phyloP scores from a whole-genome alignment of 2,888 invertebrate species.

The Branchipolynoe longqiensis region DNA sequence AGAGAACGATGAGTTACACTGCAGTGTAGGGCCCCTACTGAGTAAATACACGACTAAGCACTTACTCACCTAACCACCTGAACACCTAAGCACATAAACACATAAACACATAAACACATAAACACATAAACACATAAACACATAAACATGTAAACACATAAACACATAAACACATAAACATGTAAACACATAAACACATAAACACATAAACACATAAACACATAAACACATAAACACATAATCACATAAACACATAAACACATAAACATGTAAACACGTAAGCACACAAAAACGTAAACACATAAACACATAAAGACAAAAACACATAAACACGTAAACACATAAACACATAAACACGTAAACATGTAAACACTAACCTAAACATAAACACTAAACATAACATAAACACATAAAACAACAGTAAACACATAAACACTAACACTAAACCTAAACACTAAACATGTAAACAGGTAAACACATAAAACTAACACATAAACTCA shows the following conservation, averaged over 20 bases:
- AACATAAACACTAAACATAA: neutral
- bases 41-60: no score
- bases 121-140: neutral
- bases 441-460: neutral
- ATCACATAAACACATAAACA: neutral
- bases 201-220: neutral
- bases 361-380: neutral
- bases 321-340: neutral
- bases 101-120: no score
- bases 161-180: neutral
- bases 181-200: neutral
- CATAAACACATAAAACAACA: neutral
- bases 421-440: neutral
- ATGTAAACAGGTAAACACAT: no score
- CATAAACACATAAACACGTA: neutral
- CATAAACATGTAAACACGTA: neutral
- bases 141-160: neutral
- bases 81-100: no score
- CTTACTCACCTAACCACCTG: no score
- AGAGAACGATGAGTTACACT: no score
- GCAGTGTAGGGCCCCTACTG: no score
- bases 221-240: neutral
- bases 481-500: no score
- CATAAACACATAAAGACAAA: neutral
- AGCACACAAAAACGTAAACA: neutral